Conservation (phyloP, 2,797 vertebrate species). For the Calcarius lapponicus region DNA sequence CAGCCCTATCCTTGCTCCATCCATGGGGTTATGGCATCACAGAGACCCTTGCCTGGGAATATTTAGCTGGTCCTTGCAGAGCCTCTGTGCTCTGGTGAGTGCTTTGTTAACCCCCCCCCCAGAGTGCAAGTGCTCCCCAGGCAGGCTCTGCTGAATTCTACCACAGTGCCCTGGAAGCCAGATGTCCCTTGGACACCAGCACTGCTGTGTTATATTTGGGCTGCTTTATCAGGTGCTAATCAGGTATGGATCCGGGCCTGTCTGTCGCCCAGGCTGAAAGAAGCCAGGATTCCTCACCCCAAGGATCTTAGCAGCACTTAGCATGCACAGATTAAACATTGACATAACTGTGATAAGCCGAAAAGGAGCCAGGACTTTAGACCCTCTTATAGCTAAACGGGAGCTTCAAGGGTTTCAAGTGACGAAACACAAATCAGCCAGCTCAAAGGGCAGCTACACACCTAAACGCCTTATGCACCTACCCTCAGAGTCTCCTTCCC, state of each 20-base stretch:
- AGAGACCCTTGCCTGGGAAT: background rate
- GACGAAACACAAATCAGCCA: background rate
- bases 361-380: conserved; percentile 40
- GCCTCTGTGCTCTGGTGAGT: background rate
- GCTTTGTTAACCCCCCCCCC: background rate
- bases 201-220: background rate
- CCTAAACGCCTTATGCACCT: background rate
- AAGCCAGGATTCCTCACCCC: background rate
- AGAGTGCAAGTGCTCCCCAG: background rate
- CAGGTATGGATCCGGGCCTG: background rate
- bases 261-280: background rate
- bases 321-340: conserved; percentile 44
- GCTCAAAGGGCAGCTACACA: accelerated
- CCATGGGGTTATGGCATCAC: background rate
- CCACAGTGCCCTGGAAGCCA: background rate
- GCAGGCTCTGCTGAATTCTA: background rate
- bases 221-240: background rate
- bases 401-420: background rate
- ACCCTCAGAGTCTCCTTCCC: background rate
- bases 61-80: background rate
- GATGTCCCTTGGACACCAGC: background rate
- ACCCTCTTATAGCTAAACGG: background rate
- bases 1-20: background rate
- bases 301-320: background rate
- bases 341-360: background rate